Conservation (phyloP, 1,140 invertebrate species). For the Penaeus indicus region DNA sequence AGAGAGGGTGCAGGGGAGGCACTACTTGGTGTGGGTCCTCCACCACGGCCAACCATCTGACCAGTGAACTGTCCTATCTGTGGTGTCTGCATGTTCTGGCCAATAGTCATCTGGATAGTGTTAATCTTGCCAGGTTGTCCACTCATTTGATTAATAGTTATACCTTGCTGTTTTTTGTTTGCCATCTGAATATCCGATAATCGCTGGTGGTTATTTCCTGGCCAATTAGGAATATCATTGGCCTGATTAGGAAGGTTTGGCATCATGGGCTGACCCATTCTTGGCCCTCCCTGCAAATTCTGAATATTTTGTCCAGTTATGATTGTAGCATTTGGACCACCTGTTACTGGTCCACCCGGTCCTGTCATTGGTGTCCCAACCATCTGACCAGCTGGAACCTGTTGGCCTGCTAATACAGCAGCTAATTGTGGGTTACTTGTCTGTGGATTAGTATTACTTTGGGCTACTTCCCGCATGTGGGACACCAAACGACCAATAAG, state of each 20-base stretch:
- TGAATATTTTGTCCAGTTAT: slow-evolving; percentile 43
- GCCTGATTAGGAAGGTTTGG: slow-evolving; percentile 55
- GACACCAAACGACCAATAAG: too few relatives aligned
- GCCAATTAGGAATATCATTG: slow-evolving; percentile 48
- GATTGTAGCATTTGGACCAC: background rate
- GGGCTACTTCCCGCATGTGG: too few relatives aligned
- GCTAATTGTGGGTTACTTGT: slow-evolving; percentile 26
- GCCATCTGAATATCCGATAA: slow-evolving; percentile 52
- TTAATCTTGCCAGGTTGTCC: slow-evolving; percentile 57
- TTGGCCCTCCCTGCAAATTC: slow-evolving; percentile 43
- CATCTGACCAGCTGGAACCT: slow-evolving; percentile 37
- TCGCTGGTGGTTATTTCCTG: slow-evolving; percentile 44
- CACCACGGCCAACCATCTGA: slow-evolving; percentile 47
- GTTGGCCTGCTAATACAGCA: slow-evolving; percentile 38
- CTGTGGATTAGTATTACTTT: slow-evolving; percentile 33
- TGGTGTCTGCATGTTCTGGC: slow-evolving; percentile 24
- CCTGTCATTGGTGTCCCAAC: slow-evolving; percentile 28
- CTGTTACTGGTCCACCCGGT: slow-evolving; percentile 29
- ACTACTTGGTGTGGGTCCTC: slow-evolving; percentile 48
- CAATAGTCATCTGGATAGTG: slow-evolving; percentile 54
- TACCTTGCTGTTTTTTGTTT: slow-evolving; percentile 47
- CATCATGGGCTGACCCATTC: slow-evolving; percentile 59
- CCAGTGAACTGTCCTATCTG: slow-evolving; percentile 50
- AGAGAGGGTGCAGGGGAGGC: slow-evolving; percentile 55
- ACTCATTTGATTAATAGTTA: slow-evolving; percentile 53